Conservation (phyloP, 1,140 invertebrate genomes). For the Panagrolaimus sp. region DNA sequence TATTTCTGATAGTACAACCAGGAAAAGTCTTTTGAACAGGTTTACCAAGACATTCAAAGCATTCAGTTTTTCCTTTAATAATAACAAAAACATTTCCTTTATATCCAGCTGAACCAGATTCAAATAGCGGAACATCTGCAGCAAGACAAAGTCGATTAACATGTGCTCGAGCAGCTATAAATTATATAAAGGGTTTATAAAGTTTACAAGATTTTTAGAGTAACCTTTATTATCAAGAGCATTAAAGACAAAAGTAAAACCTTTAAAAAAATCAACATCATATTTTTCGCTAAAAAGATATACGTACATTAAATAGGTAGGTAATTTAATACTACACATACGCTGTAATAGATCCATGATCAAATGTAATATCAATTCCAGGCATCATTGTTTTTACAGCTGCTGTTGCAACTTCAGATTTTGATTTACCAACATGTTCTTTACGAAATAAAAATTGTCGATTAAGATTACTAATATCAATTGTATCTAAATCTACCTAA, state of each 20-base stretch:
- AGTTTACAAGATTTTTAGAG: slow-evolving; percentile 3
- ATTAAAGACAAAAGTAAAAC: slow-evolving; percentile 87
- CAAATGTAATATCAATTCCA: slow-evolving; percentile 75
- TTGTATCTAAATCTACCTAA: slow-evolving; percentile 97
- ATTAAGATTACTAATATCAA: slow-evolving; percentile 98
- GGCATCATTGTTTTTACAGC: slow-evolving; percentile 77
- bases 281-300: slow-evolving; percentile 73
- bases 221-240: slow-evolving; percentile 83
- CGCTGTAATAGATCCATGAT: slow-evolving; percentile 88
- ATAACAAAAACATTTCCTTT: slow-evolving; percentile 74
- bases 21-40: slow-evolving; percentile 85
- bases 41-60: slow-evolving; percentile 77
- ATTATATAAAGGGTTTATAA: background rate
- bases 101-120: slow-evolving; percentile 94
- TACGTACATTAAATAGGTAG: background rate
- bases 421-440: slow-evolving; percentile 94
- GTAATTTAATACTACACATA: slow-evolving; percentile 60
- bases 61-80: slow-evolving; percentile 69
- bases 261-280: slow-evolving; percentile 81
- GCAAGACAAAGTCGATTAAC: slow-evolving; percentile 98
- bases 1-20: slow-evolving; percentile 96
- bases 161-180: slow-evolving; percentile 80
- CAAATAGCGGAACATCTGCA: slow-evolving; percentile 82
- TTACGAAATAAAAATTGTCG: slow-evolving; percentile 95
- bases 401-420: slow-evolving; percentile 73